Evolutionary conservation across 35 echinoderm and acorn worm genomes (phyloP), one percentile per base, ranked within the genome.

Genomic region (Apostichopus californicus): DNA sequence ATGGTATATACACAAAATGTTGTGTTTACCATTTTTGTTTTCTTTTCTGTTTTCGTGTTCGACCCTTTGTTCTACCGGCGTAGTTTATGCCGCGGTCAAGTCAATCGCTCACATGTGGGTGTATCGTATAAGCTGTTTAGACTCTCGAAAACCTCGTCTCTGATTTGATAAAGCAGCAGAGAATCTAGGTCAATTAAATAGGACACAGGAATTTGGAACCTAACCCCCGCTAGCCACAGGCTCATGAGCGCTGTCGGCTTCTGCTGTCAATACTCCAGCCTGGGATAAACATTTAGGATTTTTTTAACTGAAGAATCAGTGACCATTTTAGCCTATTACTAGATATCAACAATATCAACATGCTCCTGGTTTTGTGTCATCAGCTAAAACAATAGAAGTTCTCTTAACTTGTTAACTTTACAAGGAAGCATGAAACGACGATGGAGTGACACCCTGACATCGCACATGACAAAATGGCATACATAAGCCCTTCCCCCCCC

Each of bases 131-230:
- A 85, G 81, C 81, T 85, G 81, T 59, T 85, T 85, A 58, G 57
- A 58, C 81, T n/a, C 57, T 56, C 7, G n/a, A 17, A 85, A 85
- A 58, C 81, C 55, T 58, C 81, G 81, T 85, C 57, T 85, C 8
- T 85, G 81, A 85, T 85, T 85, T n/a, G 81, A 85, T 85, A 85
- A 85, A 58, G 81, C 10, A 25, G 55, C n/a, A 18, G 54, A n/a
- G 57, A 85, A 85, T 85, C 81, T 85, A 58, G 81, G 81, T 85
- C 81, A 85, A 85, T 85, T 85, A 85, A 85, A 85, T 85, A 22
- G 81, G 81, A 85, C 55, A 85, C 56, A 14, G 81, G 81, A 85
- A 85, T 85, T 85, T 85, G 55, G 55, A 85, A 59, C 54, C 6
- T 13, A 85, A 85, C 81, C 81, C 81, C 81, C 81, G 55, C 81